A percentile compares a stretch with the other conserved stretches of the same genome.
phyloP scores from a whole-genome alignment of 2,113 vertebrate species.

The Tichodroma muraria region DNA sequence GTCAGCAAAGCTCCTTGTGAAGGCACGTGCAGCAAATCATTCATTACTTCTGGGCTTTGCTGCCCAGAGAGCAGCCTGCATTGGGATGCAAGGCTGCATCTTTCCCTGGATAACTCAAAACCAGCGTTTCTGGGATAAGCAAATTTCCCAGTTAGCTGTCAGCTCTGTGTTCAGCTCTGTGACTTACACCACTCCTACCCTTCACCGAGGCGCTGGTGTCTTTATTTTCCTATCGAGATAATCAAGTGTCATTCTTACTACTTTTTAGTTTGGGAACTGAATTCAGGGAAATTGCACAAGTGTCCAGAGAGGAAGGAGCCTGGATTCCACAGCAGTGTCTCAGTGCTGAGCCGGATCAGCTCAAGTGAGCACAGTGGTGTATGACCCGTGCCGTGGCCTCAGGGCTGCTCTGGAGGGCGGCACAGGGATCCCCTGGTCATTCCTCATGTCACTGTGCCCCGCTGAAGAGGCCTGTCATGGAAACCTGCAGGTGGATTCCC shows the following conservation, averaged over 20 bases:
- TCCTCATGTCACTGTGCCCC: background rate
- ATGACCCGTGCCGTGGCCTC: background rate
- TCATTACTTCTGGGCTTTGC: background rate
- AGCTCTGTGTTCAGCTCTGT: background rate
- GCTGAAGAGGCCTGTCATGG: background rate
- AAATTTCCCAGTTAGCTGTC: background rate
- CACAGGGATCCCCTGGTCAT: background rate
- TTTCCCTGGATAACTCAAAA: background rate
- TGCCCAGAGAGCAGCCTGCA: background rate
- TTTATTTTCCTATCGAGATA: background rate
- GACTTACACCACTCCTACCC: background rate
- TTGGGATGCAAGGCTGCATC: background rate
- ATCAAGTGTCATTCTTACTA: background rate
- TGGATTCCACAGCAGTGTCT: background rate
- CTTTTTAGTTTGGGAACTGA: background rate
- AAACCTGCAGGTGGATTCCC: background rate
- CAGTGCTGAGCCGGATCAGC: background rate
- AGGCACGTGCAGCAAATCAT: background rate
- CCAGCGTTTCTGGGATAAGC: background rate
- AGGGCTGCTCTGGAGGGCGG: background rate
- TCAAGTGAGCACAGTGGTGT: fast-evolving
- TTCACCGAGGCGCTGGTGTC: background rate
- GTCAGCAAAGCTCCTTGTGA: background rate
- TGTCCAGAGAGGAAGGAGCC: background rate
- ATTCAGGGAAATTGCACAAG: background rate